These are phyloP conservation scores for Tetheella fluctuosa DNA, from an alignment of 2,888 invertebrate genomes.

Conservation along the genomic window DNA sequence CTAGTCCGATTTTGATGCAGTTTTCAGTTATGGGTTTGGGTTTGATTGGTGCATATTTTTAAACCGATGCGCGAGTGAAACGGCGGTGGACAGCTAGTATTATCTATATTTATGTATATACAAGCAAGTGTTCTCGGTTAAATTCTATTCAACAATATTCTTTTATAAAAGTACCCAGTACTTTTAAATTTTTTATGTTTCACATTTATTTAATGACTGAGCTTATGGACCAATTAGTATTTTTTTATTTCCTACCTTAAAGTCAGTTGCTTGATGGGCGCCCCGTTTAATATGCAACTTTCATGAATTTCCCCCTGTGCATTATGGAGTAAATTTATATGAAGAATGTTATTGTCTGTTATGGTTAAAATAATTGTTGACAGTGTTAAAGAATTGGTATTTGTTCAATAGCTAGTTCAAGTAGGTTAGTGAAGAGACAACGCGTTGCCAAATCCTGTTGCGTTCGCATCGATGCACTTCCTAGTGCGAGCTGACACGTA, in stretches of 20 bases:
- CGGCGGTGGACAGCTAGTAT: background rate
- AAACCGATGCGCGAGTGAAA: no score
- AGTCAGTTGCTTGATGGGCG: background rate
- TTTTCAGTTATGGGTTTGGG: no score
- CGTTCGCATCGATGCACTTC: slow-evolving; percentile 50
- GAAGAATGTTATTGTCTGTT: background rate
- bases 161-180: background rate
- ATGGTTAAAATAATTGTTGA: no score
- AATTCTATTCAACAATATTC: background rate
- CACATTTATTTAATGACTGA: background rate
- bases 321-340: slow-evolving; percentile 9
- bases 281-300: background rate
- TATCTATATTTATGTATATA: background rate
- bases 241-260: background rate
- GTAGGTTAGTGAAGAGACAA: slow-evolving; percentile 53
- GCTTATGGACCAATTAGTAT: background rate
- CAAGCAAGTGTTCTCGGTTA: background rate
- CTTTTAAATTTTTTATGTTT: background rate
- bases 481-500: slow-evolving; percentile 49
- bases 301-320: background rate
- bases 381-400: slow-evolving; percentile 24
- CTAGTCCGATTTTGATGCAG: no score
- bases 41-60: no score
- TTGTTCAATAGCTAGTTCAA: slow-evolving; percentile 43
- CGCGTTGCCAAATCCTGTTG: slow-evolving; percentile 63